A percentile compares a stretch with the other conserved stretches of the same genome.
Evolutionary conservation across 2,797 vertebrate genomes (phyloP).

Genomic region (Bradypus variegatus): DNA sequence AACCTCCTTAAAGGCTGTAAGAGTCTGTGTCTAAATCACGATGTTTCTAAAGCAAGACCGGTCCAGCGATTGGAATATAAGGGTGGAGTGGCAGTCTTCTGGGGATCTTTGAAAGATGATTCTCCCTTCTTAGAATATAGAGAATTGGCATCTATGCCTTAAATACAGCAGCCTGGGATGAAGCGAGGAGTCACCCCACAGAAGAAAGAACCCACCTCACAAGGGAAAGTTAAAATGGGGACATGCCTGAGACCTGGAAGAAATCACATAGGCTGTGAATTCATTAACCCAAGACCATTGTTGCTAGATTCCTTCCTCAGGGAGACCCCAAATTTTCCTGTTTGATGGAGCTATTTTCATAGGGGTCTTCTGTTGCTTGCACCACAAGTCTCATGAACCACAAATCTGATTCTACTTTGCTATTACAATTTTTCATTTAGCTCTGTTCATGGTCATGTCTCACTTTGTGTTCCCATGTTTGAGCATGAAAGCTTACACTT

Average conservation of each 20-base stretch:
- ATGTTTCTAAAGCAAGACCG: no score
- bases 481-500: no score
- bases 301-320: neutral
- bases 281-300: neutral
- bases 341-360: neutral
- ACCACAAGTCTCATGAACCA: neutral
- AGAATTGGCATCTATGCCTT: neutral
- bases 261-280: neutral
- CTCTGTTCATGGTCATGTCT: no score
- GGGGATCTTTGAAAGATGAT: no score
- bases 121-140: no score
- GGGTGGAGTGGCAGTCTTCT: no score
- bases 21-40: no score
- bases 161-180: neutral
- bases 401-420: neutral
- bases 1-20: no score
- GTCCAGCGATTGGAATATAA: no score
- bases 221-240: neutral
- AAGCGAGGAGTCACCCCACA: no score
- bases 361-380: neutral
- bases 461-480: no score
- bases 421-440: neutral
- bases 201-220: no score
- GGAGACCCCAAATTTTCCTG: neutral
- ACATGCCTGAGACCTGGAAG: neutral